phyloP scores from a whole-genome alignment of 2,113 vertebrate species.

The Mionectes macconnelli region DNA sequence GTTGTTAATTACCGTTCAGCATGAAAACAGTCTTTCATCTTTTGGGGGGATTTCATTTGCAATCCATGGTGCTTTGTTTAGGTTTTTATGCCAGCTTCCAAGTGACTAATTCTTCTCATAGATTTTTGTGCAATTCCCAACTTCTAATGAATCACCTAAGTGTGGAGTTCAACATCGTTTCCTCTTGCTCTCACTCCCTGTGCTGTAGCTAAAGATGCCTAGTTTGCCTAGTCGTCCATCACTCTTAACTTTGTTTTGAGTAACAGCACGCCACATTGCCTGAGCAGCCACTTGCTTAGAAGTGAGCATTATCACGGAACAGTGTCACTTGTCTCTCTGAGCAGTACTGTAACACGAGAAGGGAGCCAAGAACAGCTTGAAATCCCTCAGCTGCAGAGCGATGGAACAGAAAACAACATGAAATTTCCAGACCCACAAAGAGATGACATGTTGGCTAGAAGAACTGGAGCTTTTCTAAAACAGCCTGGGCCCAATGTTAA shows the following conservation, averaged over 20 bases:
- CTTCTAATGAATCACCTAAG: neutral
- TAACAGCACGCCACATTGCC: conserved; percentile 42
- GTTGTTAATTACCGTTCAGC: conserved; percentile 47
- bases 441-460: conserved; percentile 70
- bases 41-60: neutral
- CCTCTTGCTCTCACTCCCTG: neutral
- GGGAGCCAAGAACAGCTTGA: conserved; percentile 43
- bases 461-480: conserved; percentile 65
- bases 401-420: conserved; percentile 44
- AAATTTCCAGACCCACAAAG: conserved; percentile 63
- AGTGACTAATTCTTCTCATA: neutral
- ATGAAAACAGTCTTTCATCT: conserved; percentile 26
- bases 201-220: neutral
- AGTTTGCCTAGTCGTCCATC: conserved; percentile 4
- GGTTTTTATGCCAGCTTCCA: neutral
- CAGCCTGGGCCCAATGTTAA: conserved; percentile 46
- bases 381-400: conserved; percentile 25
- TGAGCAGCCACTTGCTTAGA: conserved; percentile 66
- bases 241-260: neutral
- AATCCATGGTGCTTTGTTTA: neutral
- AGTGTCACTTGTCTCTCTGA: conserved; percentile 56
- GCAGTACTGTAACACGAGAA: conserved; percentile 50
- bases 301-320: conserved; percentile 65
- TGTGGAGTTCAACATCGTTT: neutral
- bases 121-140: neutral